A percentile compares a stretch with the other conserved stretches of the same genome.
Conservation (phyloP, 2,797 vertebrate species). For the Gephyroberyx darwinii region DNA sequence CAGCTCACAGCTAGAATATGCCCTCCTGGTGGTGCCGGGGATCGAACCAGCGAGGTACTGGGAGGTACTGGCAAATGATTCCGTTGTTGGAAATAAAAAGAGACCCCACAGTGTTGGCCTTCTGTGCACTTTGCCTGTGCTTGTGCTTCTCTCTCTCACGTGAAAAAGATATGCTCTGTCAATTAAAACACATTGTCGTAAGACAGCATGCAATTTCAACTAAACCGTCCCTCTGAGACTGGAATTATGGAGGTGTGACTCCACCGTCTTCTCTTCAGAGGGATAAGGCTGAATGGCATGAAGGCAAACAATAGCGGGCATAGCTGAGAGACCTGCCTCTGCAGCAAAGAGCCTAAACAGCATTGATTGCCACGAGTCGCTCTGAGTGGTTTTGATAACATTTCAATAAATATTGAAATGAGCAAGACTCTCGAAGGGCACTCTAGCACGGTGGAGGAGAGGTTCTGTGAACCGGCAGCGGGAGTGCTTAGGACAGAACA, state of each 20-base stretch:
- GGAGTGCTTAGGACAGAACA: constrained; percentile 33
- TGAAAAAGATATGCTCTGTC: constrained; percentile 53
- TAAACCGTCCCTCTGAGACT: constrained; percentile 39
- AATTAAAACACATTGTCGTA: constrained; percentile 67
- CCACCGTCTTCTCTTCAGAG: constrained; percentile 48
- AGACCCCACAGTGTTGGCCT: constrained; percentile 38
- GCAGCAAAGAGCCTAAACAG: constrained; percentile 62
- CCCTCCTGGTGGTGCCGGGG: no score
- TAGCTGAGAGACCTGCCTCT: constrained; percentile 42
- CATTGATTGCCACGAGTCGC: constrained; percentile 74
- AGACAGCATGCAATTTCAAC: constrained; percentile 55
- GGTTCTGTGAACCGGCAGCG: constrained; percentile 32
- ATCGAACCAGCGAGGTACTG: neutral
- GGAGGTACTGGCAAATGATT: constrained; percentile 27
- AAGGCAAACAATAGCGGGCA: constrained; percentile 64
- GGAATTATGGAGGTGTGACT: constrained; percentile 68
- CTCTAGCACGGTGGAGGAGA: constrained; percentile 51
- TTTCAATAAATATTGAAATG: constrained; percentile 83
- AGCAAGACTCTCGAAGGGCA: constrained; percentile 64
- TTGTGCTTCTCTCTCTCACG: constrained; percentile 19
- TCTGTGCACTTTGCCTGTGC: constrained; percentile 39
- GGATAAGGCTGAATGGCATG: constrained; percentile 54
- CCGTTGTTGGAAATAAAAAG: constrained; percentile 34
- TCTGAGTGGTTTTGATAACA: constrained; percentile 79
- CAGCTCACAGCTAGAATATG: no score